Percentiles rank a stretch among this genome's conserved stretches.
Conservation (phyloP, 2,113 vertebrate genomes). For the Neogale vison region DNA sequence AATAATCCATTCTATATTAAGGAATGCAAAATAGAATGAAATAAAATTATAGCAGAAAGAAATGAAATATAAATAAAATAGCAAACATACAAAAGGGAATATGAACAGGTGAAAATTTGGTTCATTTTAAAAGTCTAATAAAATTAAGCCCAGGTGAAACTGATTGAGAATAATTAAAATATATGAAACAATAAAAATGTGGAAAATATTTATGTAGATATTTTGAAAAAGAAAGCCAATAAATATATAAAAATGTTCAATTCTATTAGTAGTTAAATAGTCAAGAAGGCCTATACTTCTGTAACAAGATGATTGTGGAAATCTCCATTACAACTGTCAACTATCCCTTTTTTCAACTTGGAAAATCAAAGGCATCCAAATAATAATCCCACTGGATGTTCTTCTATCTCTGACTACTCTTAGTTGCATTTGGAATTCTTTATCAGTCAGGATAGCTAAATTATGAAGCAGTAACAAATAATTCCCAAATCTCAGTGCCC, state of each 20-base stretch:
- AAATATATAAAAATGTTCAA: not conserved
- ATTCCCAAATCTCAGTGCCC: not conserved
- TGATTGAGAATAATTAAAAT: not conserved
- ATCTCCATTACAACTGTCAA: not conserved
- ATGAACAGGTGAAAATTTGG: not conserved
- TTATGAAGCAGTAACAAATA: not conserved
- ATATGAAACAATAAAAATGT: not conserved
- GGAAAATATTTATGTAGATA: not conserved
- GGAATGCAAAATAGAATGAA: not conserved
- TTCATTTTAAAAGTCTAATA: not conserved
- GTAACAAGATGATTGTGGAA: not conserved
- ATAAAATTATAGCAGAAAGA: not conserved
- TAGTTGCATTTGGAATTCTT: not conserved
- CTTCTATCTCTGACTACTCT: not conserved
- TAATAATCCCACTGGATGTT: not conserved
- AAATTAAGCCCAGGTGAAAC: not conserved
- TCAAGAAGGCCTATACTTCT: not conserved
- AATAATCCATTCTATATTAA: not conserved
- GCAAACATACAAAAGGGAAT: not conserved
- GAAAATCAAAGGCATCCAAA: not conserved
- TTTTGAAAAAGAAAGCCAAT: not conserved
- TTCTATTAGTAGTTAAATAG: not conserved
- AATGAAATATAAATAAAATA: not conserved
- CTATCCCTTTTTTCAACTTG: not conserved
- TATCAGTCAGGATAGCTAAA: not conserved